These are phyloP conservation scores for Natator depressus DNA, from an alignment of 2,113 vertebrate species.

Conservation along the genomic window DNA sequence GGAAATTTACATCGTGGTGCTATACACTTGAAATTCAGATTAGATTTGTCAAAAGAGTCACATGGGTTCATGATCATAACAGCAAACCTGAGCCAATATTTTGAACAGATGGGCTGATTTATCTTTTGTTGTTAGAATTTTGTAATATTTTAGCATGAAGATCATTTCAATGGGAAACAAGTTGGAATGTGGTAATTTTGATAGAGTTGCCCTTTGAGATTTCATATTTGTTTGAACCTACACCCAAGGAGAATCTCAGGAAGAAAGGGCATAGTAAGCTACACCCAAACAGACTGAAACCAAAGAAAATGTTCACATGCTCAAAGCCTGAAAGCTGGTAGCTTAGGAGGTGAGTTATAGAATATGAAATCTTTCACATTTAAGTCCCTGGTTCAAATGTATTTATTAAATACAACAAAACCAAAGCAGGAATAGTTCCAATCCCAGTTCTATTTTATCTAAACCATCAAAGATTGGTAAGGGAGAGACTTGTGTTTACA, in stretches of 20 bases:
- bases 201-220: background rate
- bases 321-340: background rate
- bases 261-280: background rate
- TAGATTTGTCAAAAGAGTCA: background rate
- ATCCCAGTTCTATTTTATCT: background rate
- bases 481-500: background rate
- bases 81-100: background rate
- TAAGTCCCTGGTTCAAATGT: background rate
- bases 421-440: background rate
- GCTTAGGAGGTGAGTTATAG: background rate
- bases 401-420: background rate
- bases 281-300: background rate
- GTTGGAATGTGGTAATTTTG: background rate
- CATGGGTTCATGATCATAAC: background rate
- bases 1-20: background rate
- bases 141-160: too few species aligned
- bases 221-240: background rate
- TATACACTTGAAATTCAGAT: background rate
- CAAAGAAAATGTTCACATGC: background rate
- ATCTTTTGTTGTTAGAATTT: background rate
- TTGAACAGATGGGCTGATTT: background rate
- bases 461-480: background rate
- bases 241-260: background rate
- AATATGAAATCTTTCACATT: background rate
- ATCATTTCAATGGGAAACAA: background rate